phyloP scores from a whole-genome alignment of 2,888 invertebrate genomes.

The Nemotelus nigrinus region DNA sequence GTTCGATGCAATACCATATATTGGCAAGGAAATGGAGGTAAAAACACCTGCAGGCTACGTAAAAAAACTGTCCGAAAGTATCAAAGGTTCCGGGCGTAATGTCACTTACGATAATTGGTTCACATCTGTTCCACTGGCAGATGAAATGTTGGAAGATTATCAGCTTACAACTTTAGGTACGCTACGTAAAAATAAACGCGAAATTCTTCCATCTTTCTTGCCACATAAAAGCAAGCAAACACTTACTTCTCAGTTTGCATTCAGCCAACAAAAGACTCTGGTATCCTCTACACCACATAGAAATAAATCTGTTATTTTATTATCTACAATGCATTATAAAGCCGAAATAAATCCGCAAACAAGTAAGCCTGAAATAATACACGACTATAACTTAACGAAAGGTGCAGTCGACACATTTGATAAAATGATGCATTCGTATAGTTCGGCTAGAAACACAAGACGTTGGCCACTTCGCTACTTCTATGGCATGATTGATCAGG shows the following conservation, averaged over 20 bases:
- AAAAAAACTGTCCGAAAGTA: constrained; percentile 6
- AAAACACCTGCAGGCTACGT: constrained; percentile 47
- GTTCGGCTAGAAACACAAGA: constrained; percentile 18
- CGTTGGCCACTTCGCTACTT: constrained; percentile 20
- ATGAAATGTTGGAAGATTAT: constrained; percentile 54
- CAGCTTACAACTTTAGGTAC: constrained; percentile 51
- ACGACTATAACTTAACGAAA: no score
- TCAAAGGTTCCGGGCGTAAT: constrained; percentile 51
- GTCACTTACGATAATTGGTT: constrained; percentile 58
- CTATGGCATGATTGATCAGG: constrained; percentile 11
- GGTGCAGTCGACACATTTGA: no score
- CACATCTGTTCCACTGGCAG: constrained; percentile 56
- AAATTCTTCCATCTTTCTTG: constrained; percentile 45
- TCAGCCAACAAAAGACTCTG: no score
- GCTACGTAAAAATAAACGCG: constrained; percentile 50
- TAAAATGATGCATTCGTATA: constrained; percentile 40
- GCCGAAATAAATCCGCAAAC: no score
- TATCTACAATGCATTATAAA: no score
- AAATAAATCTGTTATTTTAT: no score
- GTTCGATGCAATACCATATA: constrained; percentile 55
- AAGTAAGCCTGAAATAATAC: no score
- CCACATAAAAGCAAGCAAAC: constrained; percentile 5
- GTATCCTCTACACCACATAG: no score
- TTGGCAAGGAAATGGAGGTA: constrained; percentile 55
- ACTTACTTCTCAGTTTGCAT: constrained; percentile 35